phyloP scores from a whole-genome alignment of 2,113 vertebrate species.

The Triplophysa rosa region DNA sequence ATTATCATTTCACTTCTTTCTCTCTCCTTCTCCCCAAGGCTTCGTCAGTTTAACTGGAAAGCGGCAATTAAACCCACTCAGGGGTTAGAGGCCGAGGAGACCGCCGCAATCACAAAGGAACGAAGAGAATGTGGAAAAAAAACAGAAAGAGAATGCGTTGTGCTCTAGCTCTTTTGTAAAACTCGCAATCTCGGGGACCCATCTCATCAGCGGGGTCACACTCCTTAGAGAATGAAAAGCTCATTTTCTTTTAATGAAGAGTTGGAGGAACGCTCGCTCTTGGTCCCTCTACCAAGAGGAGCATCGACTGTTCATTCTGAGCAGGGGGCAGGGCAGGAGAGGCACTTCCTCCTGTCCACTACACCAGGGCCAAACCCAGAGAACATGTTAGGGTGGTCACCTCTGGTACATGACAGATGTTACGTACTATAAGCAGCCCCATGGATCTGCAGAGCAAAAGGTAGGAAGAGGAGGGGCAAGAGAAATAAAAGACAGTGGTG shows the following conservation, averaged over 20 bases:
- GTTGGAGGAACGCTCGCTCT: constrained; percentile 20
- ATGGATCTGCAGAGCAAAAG: not conserved
- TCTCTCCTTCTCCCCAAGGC: constrained; percentile 12
- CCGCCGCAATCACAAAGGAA: constrained; percentile 12
- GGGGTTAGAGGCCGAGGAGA: constrained; percentile 14
- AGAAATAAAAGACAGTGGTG: not conserved
- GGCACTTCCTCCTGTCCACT: not conserved
- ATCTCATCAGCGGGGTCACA: constrained; percentile 27
- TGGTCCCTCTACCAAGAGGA: not conserved
- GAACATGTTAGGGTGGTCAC: constrained; percentile 38
- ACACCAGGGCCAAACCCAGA: constrained; percentile 6
- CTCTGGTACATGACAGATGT: constrained; percentile 16
- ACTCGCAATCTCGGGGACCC: constrained; percentile 26
- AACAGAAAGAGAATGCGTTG: not conserved
- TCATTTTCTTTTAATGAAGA: constrained; percentile 47
- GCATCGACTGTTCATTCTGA: not conserved
- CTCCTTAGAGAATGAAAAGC: constrained; percentile 40
- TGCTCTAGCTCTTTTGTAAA: not conserved
- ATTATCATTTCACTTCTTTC: constrained; percentile 43
- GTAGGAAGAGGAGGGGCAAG: not conserved
- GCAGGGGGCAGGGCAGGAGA: constrained; percentile 2
- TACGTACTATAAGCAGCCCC: not conserved
- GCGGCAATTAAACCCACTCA: constrained; percentile 41
- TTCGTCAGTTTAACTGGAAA: constrained; percentile 33
- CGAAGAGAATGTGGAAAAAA: not conserved